phyloP scores from a whole-genome alignment of 2,113 vertebrate species.

The Hylia prasina region DNA sequence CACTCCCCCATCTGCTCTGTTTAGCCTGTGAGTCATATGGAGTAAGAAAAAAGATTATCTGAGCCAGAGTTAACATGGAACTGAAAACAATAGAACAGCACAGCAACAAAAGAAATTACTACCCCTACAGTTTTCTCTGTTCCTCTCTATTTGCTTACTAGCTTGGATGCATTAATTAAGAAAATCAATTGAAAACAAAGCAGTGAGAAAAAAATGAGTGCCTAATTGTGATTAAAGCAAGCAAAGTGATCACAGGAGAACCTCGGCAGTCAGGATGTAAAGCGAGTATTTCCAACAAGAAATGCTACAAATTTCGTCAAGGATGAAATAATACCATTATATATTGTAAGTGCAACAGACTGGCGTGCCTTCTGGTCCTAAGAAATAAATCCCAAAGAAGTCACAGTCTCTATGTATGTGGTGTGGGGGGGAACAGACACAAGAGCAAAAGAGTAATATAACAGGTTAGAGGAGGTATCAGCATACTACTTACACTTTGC shows the following conservation, averaged over 20 bases:
- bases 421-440: background rate
- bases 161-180: background rate
- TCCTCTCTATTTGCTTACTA: background rate
- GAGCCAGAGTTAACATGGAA: background rate
- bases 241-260: background rate
- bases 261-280: background rate
- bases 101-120: background rate
- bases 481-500: background rate
- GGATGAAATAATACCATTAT: background rate
- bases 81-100: background rate
- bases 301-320: background rate
- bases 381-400: background rate
- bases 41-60: constrained; percentile 28
- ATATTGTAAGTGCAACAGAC: background rate
- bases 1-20: constrained; percentile 42
- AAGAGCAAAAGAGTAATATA: background rate
- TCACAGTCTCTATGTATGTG: background rate
- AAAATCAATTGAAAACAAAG: background rate
- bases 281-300: background rate
- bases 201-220: background rate
- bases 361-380: background rate
- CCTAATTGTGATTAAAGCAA: background rate
- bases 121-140: background rate
- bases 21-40: constrained; percentile 43
- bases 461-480: background rate